Base-by-base conservation (phyloP, 2,113 vertebrate genomes). In the Herpailurus yagouaroundi region DNA sequence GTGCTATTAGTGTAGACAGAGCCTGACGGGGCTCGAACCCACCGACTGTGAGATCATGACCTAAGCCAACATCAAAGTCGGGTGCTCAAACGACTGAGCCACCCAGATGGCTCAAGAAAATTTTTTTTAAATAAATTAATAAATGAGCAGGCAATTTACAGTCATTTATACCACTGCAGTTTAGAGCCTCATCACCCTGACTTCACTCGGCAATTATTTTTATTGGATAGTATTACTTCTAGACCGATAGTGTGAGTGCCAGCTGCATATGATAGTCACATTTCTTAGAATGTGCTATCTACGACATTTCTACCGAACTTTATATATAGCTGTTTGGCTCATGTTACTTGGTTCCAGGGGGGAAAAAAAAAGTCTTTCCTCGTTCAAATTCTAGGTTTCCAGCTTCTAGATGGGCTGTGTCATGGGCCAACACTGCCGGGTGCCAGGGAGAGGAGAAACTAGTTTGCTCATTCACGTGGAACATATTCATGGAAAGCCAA, bases 391-490 rank as follows among this genome's bases (percentile, higher is more conserved):
- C 94, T 83, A n/a, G 86, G 91, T 77, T 94, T 12, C 73, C 45
- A 16, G 50, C 11, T 83, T 66, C 74, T 45, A 4, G 45, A 8
- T 21, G 55, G 33, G 38, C 33, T 38, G 7, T 0, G 0, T 91
- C 38, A 55, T 15, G 13, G 41, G 88, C 0, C 3, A 19, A 29
- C 1, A 2, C 50, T 3, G 69, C 71, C 89, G 38, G 68, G 52
- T 41, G 50, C 79, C 71, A 41, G 82, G 19, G 63, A 96, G 97
- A 88, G 25, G 88, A 96, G 93, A 94, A 95, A 97, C 92, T 1
- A 5, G 88, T 94, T 94, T 18, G 21, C 50, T 80, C 36, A 18
- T 50, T 94, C 84, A n/a, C 3, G 0, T 41, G 71, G 52, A 64
- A n/a, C 16, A 5, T 27, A 21, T 81, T 97, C 94, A 88, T 38